Conservation (phyloP, 64 coral and sea anemone species). For the Platygyra sinensis region DNA sequence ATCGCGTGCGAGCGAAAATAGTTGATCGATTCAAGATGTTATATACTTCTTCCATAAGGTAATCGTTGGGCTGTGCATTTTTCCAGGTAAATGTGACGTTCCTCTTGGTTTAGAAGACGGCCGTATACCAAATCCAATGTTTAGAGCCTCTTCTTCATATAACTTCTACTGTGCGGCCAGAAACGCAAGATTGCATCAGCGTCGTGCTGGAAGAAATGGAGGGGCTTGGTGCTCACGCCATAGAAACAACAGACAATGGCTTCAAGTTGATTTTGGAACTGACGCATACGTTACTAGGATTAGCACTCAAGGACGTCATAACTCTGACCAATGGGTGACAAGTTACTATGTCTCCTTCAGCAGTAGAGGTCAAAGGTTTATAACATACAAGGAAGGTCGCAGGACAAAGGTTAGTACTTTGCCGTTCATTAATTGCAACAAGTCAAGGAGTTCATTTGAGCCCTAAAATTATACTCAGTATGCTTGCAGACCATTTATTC, state of each 20-base stretch:
- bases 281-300: conserved; percentile 27
- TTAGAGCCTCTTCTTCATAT: conserved; percentile 38
- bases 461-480: no score
- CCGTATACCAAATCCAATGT: conserved; percentile 29
- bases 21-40: no score
- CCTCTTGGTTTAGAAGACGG: conserved; percentile 53
- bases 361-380: conserved; percentile 44
- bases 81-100: conserved; percentile 54
- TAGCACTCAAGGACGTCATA: conserved; percentile 58
- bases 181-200: conserved; percentile 39
- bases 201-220: conserved; percentile 41
- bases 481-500: no score
- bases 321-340: conserved; percentile 69
- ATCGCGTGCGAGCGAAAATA: no score
- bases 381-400: conserved; percentile 37
- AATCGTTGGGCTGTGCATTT: not conserved
- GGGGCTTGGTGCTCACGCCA: conserved; percentile 51
- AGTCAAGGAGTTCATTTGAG: not conserved
- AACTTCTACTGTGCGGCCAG: conserved; percentile 21
- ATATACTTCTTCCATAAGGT: not conserved
- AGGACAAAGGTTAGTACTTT: conserved; percentile 29
- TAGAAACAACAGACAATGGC: conserved; percentile 46
- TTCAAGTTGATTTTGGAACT: conserved; percentile 65
- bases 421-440: no score
- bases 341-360: conserved; percentile 62